These are phyloP conservation scores for Anguilla obscura DNA, from an alignment of 2,797 vertebrate species.

Conservation along the genomic window DNA sequence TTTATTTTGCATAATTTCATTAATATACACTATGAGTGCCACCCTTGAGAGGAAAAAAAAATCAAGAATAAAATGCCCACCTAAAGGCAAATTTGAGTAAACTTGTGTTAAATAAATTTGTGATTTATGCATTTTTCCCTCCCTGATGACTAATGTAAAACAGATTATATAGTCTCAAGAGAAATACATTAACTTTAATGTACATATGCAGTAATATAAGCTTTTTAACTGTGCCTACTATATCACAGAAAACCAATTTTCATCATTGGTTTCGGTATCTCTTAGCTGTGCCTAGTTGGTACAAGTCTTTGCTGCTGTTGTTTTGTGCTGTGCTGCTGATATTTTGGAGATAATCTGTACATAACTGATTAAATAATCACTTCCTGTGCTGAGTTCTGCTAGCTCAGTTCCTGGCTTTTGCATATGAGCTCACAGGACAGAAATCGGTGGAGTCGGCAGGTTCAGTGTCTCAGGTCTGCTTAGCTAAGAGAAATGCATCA, in stretches of 20 bases:
- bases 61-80: neutral
- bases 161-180: too few species aligned
- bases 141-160: neutral
- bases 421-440: neutral
- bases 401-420: neutral
- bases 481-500: neutral
- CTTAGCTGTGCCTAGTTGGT: neutral
- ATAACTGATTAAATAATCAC: neutral
- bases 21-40: neutral
- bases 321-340: neutral
- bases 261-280: neutral
- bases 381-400: neutral
- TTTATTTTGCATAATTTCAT: neutral
- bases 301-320: neutral
- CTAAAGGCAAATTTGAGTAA: neutral
- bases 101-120: neutral
- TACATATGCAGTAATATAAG: neutral
- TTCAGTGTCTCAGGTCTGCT: neutral
- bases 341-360: neutral
- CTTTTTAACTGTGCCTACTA: neutral
- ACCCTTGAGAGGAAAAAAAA: neutral
- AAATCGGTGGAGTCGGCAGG: neutral
- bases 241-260: neutral
- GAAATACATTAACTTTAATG: too few species aligned
- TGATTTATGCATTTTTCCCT: neutral